A percentile compares a stretch with the other conserved stretches of the same genome.
These are phyloP conservation scores for Spea bombifrons DNA, from an alignment of 2,113 vertebrate genomes.

Conservation along the genomic window DNA sequence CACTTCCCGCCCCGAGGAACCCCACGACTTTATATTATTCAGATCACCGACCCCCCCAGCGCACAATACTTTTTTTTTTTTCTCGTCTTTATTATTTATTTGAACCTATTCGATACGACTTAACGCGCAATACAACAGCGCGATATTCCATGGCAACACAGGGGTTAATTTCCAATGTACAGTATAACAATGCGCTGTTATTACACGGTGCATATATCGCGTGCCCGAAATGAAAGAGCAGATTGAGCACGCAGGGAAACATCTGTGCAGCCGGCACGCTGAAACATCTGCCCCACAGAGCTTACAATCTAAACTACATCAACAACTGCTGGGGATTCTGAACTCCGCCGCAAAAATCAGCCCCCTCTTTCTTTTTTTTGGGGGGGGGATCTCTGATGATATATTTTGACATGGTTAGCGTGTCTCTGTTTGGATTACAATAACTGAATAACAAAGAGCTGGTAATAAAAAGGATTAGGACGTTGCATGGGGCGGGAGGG, in stretches of 20 bases:
- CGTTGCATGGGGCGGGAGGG: not conserved
- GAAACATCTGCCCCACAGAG: conserved; percentile 1
- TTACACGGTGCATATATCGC: not conserved
- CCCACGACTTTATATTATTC: not conserved
- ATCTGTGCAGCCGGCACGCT: not conserved
- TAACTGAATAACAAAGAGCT: conserved; percentile 8
- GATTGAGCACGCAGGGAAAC: not conserved
- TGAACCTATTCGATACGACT: no score
- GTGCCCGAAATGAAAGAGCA: not conserved
- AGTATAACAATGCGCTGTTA: no score
- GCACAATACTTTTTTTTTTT: no score
- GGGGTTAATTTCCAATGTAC: no score
- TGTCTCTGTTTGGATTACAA: not conserved
- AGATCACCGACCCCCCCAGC: no score
- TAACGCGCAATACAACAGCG: no score
- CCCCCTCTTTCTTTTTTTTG: not conserved
- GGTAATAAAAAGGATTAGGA: not conserved
- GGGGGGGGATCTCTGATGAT: not conserved
- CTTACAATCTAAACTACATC: conserved; percentile 13
- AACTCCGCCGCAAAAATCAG: not conserved
- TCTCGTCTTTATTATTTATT: no score
- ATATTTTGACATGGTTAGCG: not conserved
- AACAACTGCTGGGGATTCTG: not conserved
- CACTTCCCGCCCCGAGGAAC: not conserved
- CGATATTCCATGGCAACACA: no score